Base-by-base conservation (phyloP, 1,140 invertebrate genomes). In the Hypothenemus hampei region DNA sequence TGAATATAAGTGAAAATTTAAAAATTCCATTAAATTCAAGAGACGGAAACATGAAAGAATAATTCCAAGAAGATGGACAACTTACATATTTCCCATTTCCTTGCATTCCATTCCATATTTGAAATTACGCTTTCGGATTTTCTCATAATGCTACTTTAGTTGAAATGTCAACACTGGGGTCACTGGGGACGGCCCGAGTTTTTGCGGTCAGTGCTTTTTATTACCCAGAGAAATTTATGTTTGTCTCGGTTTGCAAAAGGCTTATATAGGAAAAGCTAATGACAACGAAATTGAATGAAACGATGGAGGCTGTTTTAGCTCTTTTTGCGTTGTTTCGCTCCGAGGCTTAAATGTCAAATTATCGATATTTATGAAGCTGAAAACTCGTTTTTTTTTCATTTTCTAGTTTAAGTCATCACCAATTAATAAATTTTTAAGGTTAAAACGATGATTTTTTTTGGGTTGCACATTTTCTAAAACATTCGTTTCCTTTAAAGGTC, bases 121-220 rank as follows among this genome's bases (percentile, higher is more conserved):
- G 33, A 49, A 39, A 49, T 49, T 49, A 49, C 46, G 31, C 21
- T 49, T 49, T 39, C 20, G 33, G 46, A 49, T 49, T 49, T 49
- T 49, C 46, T 49, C 46, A 49, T 49, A 49, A 39, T 21, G 31
- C 46, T 49, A 49, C 46, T 49, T 49, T 35, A 49, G 46, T 49
- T 37, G 46, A 49, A 49, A 49, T 49, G 46, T 37, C 46, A 49
- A 49, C 46, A 49, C 46, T 36, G 19, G 20, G 46, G 45, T 21
- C 46, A 49, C 46, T 39, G 35, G 46, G 46, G 46, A 49, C 19
- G 33, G 46, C 13, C 46, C 46, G 33, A 49, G 33, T 36, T 49
- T 49, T 49, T 49, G 46, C 46, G 46, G 46, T 49, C 46, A 49
- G 33, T 49, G 46, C 46, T 49, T 49, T 49, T 49, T 49, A 49